Evolutionary conservation across 2,113 vertebrate species (phyloP), one percentile per base, ranked within the genome.

Genomic region (Ia io): DNA sequence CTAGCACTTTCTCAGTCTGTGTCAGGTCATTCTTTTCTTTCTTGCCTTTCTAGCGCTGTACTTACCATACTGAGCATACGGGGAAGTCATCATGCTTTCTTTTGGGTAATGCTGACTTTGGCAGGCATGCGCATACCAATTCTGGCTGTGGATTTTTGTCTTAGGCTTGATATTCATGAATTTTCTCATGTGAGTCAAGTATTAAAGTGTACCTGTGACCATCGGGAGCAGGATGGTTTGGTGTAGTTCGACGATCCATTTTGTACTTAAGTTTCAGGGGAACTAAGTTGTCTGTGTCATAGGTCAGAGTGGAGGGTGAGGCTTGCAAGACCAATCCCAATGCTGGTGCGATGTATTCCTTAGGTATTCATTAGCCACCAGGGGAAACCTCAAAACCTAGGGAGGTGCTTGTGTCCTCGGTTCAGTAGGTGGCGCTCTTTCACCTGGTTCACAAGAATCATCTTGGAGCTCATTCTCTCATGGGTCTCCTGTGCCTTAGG

Each of bases 351-450:
- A 7, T 4, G 1, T 69, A 23, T 84, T 51, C 47, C 63, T 61
- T 40, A 87, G 70, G 65, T 51, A n/a, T 77, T 73, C 73, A 1
- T 37, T 5, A 40, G 10, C 67, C 35, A 4, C 1, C 0, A 22
- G 63, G 37, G 47, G 49, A 86, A 77, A 76, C 56, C 80, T 84
- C 79, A 18, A n/a, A 49, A 44, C 63, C 65, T 14, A 3, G 1
- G 51, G 51, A 40, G 71, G 32, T 3, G 3, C 59, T 93, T 78
- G 76, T 94, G 77, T 86, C 65, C 76, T 90, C 2, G 0, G 40
- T 82, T 96, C 97, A 86, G 96, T 87, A 97, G 97, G 92, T 97
- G 97, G 97, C 92, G 92, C 97, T 88, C 92, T 97, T 94, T 91
- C 63, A 94, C 96, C 92, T 97, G 93, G 44, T 95, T 97, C 79